phyloP scores from a whole-genome alignment of 2,888 invertebrate species.

The Loripinus fragilis region DNA sequence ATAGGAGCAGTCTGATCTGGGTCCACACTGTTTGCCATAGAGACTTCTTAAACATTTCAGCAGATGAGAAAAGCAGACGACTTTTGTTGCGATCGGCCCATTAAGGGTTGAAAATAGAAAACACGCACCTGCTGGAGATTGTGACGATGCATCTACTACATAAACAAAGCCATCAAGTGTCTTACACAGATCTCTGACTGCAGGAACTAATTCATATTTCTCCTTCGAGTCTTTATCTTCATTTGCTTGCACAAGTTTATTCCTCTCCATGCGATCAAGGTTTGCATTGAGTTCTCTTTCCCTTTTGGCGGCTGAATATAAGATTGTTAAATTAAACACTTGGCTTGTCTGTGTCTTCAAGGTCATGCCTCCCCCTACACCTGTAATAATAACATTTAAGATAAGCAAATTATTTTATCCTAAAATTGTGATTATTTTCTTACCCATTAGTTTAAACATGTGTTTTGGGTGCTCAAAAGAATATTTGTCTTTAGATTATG shows the following conservation, averaged over 20 bases:
- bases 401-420: no score
- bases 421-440: no score
- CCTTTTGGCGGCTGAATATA: slow-evolving; percentile 74
- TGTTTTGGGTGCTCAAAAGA: no score
- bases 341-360: slow-evolving; percentile 62
- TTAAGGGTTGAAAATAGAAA: no score
- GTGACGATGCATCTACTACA: slow-evolving; percentile 76
- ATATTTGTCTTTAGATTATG: no score
- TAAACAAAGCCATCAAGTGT: slow-evolving; percentile 81
- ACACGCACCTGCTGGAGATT: slow-evolving; percentile 35
- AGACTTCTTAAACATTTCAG: no score
- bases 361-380: slow-evolving; percentile 76
- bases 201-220: slow-evolving; percentile 71
- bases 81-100: no score
- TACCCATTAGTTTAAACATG: no score
- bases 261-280: slow-evolving; percentile 62
- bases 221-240: slow-evolving; percentile 41
- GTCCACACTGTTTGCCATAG: no score
- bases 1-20: no score
- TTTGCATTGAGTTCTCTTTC: slow-evolving; percentile 63
- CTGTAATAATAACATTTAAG: slow-evolving; percentile 46
- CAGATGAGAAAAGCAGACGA: no score
- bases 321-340: slow-evolving; percentile 71
- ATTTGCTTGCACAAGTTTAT: slow-evolving; percentile 64
- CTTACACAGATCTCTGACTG: slow-evolving; percentile 77